Evolutionary conservation across 2,888 invertebrate genomes (phyloP).

Genomic region (Drosophila mulleri): DNA sequence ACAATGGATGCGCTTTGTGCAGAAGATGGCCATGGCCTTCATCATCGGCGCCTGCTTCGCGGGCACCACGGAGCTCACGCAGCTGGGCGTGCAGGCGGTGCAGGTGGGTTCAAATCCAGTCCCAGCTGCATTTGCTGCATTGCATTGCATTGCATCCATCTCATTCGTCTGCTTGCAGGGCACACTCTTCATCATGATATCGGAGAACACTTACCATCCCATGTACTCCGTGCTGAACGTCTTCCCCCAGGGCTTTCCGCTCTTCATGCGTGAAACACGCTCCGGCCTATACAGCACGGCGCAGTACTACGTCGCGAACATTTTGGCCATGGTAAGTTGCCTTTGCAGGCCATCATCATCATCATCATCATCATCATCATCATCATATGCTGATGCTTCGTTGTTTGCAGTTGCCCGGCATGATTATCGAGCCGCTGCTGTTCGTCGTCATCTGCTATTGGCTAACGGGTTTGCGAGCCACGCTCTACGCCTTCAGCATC

Average conservation of each 20-base stretch:
- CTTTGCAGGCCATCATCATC: not conserved
- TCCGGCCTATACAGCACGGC: slow-evolving; percentile 93
- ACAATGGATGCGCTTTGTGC: slow-evolving; percentile 90
- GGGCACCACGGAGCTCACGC: slow-evolving; percentile 90
- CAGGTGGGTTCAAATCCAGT: slow-evolving; percentile 75
- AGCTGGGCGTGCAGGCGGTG: slow-evolving; percentile 93
- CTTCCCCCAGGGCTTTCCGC: slow-evolving; percentile 92
- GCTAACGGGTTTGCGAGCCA: slow-evolving; percentile 91
- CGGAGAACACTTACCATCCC: slow-evolving; percentile 95
- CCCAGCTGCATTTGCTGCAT: no score
- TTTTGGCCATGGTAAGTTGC: slow-evolving; percentile 89
- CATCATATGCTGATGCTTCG: not conserved
- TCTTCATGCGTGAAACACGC: slow-evolving; percentile 92
- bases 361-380: not conserved
- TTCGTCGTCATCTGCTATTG: slow-evolving; percentile 94
- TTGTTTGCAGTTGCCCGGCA: slow-evolving; percentile 90
- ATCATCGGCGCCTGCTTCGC: slow-evolving; percentile 94
- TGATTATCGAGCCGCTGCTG: slow-evolving; percentile 92
- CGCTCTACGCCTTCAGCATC: slow-evolving; percentile 89
- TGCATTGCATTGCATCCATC: not conserved
- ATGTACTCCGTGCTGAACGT: slow-evolving; percentile 95
- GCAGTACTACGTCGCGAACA: slow-evolving; percentile 92
- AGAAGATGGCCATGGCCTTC: slow-evolving; percentile 91
- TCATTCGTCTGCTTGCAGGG: slow-evolving; percentile 87
- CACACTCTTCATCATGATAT: slow-evolving; percentile 93